Base-by-base conservation (phyloP, 1,140 invertebrate genomes). In the Drosophila murphyi region DNA sequence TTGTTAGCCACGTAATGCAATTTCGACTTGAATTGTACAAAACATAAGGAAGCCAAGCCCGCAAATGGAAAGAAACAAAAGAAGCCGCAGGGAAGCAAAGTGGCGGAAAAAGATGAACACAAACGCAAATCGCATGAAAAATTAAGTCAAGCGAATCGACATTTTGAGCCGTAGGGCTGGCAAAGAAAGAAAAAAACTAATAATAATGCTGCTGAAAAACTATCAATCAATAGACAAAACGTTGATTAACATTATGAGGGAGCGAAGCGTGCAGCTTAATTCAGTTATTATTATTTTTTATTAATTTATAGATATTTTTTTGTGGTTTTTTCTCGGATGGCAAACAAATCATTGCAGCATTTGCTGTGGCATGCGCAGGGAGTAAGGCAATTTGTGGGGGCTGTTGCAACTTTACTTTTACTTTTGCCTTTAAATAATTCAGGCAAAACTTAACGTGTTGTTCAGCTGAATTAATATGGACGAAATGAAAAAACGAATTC, bases 161-260 rank as follows among this genome's bases (percentile, higher is more conserved):
- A 78, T 61, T 76, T 83, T 55, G 51, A 77, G 78, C 79, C 76
- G 50, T 61, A 51, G 76, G 76, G 51, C 65, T 10, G 5, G 10
- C 20, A 68, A 60, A 64, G 34, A 48, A 41, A 45, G 48, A 54
- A 64, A 80, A 50, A 43, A 47, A 80, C 63, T 55, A 10, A 55
- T 35, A 45, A 62, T 37, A 1, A 43, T 54, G 32, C 48, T 70
- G 52, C 62, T 28, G 48, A 72, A 65, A 89, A 88, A 88, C 83
- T 88, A 88, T 88, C 83, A 88, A 88, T 88, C 83, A 88, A 89
- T 80, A 80, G 77, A 78, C 72, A 83, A 86, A 82, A 78, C 68
- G 72, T 80, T 83, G 65, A 83, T 88, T 79, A 88, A 74, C 61
- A 79, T 78, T 70, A 54, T 35, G 37, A 78, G 78, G 73, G 60